These are phyloP conservation scores for Hepsetus odoe DNA, from an alignment of 2,113 vertebrate genomes.

Conservation along the genomic window DNA sequence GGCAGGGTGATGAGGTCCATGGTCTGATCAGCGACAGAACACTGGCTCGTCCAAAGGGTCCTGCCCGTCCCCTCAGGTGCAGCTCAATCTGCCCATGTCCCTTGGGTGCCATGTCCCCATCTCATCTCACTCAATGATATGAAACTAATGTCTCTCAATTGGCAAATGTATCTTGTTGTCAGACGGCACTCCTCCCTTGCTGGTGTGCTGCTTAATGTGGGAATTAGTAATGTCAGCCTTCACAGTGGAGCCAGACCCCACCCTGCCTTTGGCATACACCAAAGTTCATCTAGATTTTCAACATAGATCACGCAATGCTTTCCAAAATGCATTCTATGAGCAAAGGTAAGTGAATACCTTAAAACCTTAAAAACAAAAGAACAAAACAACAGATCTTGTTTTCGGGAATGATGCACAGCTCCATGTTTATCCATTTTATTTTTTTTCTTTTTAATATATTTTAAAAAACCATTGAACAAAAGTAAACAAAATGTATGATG, in stretches of 20 bases:
- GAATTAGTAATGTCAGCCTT: conserved; percentile 37
- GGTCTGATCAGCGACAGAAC: conserved; percentile 63
- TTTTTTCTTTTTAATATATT: too few species aligned
- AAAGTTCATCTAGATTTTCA: conserved; percentile 13
- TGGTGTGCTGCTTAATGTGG: conserved; percentile 49
- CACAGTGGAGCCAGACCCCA: background rate
- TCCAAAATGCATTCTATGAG: background rate
- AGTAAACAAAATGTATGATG: too few species aligned
- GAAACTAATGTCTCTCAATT: conserved; percentile 68
- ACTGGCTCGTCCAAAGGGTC: conserved; percentile 67
- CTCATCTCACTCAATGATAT: conserved; percentile 62
- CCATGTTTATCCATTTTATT: too few species aligned
- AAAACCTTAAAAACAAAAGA: background rate
- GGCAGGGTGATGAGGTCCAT: conserved; percentile 57
- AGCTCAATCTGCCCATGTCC: conserved; percentile 47
- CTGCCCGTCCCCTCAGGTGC: conserved; percentile 50
- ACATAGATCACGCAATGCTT: background rate
- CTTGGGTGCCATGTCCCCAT: conserved; percentile 51
- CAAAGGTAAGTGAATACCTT: background rate
- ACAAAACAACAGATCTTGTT: too few species aligned
- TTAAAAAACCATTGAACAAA: too few species aligned
- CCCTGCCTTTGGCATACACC: background rate
- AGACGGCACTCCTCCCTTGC: background rate
- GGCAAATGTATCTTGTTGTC: conserved; percentile 38
- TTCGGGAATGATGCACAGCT: too few species aligned